Base-by-base conservation (phyloP, 2,113 vertebrate genomes). In the Podarcis cretensis region DNA sequence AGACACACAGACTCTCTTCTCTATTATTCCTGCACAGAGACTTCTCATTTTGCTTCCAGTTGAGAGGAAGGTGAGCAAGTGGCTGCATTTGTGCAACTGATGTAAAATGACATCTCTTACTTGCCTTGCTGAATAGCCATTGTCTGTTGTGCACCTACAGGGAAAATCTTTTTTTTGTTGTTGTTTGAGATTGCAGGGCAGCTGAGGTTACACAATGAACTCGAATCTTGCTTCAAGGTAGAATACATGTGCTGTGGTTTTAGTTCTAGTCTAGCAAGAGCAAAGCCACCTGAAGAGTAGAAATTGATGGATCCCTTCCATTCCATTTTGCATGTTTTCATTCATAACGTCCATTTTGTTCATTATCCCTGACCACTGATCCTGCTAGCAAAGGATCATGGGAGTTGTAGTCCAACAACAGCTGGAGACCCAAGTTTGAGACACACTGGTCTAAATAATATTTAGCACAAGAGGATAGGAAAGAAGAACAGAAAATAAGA, bases 91-190 rank as follows among this genome's bases (percentile, higher is more conserved):
- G 35, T 92, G 89, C 35, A 90, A 90, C 90, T 92, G 94, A 96
- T 95, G 85, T 91, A 93, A 93, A 94, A 90, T 90, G 91, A 94
- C 93, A 95, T 94, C 87, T 88, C 75, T 96, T 94, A 91, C 89
- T 94, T 89, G 90, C 91, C 93, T 94, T 86, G 91, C 90, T 93
- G 91, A 92, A 87, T 90, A 91, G 90, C 89, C 92, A 94, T 88
- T 93, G 92, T 94, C 90, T 92, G 89, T 27, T 68, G 77, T 94
- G 88, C 90, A 93, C 88, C 95, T 94, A 89, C 87, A 93, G 84
- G 68, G 81, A 93, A 94, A 90, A 86, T 71, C 66, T 54, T 84
- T 84, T 90, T 87, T 87, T 83, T 91, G 40, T 13, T 25, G 89
- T 83, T 91, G 40, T 13, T 25, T 90, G 63, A 94, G 91, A 94